phyloP scores from a whole-genome alignment of 2,797 vertebrate species.

The Otolemur crassicaudatus region DNA sequence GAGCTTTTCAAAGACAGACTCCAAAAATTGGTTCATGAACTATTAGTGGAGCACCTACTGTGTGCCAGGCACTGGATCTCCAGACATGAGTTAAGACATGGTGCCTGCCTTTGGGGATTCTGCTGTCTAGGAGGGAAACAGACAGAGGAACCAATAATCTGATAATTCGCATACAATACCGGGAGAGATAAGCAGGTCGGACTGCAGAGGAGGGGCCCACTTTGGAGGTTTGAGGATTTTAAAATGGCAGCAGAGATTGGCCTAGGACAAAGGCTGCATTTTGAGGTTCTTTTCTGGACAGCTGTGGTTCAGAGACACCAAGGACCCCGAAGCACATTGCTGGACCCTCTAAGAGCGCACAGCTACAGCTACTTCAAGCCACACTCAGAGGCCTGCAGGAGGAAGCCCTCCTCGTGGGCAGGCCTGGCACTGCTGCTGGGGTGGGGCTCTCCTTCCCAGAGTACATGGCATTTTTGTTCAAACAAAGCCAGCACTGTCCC shows the following conservation, averaged over 20 bases:
- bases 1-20: constrained; percentile 48
- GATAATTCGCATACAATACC: rapidly evolving
- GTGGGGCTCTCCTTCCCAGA: background rate
- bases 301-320: constrained; percentile 5
- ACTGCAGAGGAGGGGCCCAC: background rate
- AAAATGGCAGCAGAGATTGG: background rate
- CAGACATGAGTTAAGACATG: background rate
- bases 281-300: background rate
- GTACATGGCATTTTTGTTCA: background rate
- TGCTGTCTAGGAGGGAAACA: background rate
- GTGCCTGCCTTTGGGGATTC: background rate
- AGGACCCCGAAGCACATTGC: background rate
- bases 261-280: background rate
- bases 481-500: constrained; percentile 6
- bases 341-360: background rate
- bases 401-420: background rate
- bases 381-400: background rate
- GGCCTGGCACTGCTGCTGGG: background rate
- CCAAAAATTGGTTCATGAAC: background rate
- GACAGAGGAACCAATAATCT: background rate
- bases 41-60: background rate
- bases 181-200: background rate
- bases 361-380: background rate
- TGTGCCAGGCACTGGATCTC: background rate
- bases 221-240: background rate